phyloP scores from a whole-genome alignment of 2,888 invertebrate species.

The Himalopsyche kuldschensis region DNA sequence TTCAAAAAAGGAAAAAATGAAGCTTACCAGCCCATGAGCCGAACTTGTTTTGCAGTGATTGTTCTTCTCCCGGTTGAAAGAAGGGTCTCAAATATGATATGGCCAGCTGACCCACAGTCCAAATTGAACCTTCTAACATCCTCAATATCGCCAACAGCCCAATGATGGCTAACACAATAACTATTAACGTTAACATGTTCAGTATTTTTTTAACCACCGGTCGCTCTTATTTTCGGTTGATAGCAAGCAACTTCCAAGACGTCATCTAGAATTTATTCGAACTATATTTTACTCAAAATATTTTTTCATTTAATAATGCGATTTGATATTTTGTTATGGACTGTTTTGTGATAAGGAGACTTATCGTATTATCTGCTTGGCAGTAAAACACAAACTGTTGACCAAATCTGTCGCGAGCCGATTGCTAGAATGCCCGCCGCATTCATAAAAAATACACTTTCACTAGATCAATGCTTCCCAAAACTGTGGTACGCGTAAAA shows the following conservation, averaged over 20 bases:
- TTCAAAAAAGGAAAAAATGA: too few species aligned
- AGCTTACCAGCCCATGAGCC: conserved; percentile 87
- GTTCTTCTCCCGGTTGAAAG: conserved; percentile 65
- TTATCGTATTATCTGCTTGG: not conserved
- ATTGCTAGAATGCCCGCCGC: not conserved
- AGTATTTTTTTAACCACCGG: not conserved
- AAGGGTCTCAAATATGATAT: conserved; percentile 68
- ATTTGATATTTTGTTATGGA: not conserved
- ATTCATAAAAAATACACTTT: not conserved
- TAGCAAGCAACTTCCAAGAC: not conserved
- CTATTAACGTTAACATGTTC: conserved; percentile 13
- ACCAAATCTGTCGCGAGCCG: not conserved
- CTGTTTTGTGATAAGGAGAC: not conserved
- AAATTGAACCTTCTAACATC: conserved; percentile 62
- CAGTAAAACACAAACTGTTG: not conserved
- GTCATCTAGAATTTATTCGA: not conserved
- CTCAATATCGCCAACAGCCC: conserved; percentile 58
- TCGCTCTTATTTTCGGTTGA: not conserved
- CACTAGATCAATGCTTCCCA: not conserved
- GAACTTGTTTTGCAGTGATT: conserved; percentile 65
- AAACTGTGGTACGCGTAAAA: too few species aligned
- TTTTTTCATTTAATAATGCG: not conserved
- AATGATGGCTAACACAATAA: conserved; percentile 49
- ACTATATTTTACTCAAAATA: not conserved
- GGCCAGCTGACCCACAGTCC: conserved; percentile 62